Evolutionary conservation across 2,113 vertebrate genomes (phyloP).

Genomic region (Thermophis baileyi): DNA sequence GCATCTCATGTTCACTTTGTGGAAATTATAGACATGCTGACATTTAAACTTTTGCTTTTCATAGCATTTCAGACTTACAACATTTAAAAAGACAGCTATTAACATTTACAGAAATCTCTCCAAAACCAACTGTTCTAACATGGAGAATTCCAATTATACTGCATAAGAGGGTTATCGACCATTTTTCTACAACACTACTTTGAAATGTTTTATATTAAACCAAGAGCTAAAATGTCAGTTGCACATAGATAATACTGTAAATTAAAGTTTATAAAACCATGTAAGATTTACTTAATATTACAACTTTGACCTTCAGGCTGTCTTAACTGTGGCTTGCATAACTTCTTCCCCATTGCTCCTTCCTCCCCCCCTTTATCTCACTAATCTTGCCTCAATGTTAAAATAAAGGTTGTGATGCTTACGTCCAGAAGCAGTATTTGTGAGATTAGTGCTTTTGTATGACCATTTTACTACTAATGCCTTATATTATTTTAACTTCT

Average conservation of each 20-base stretch:
- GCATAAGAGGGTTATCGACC: conserved; percentile 74
- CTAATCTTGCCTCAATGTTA: conserved; percentile 63
- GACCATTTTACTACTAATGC: not conserved
- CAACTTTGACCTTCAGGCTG: conserved; percentile 76
- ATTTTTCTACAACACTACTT: conserved; percentile 75
- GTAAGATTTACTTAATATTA: conserved; percentile 79
- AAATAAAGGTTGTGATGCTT: conserved; percentile 58
- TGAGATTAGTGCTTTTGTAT: conserved; percentile 4
- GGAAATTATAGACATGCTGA: conserved; percentile 75
- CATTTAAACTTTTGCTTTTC: conserved; percentile 82
- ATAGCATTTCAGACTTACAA: conserved; percentile 77
- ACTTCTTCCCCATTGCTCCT: conserved; percentile 43
- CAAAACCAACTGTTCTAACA: conserved; percentile 79
- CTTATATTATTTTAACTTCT: conserved; percentile 11
- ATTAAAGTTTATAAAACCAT: conserved; percentile 78
- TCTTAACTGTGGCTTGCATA: conserved; percentile 63
- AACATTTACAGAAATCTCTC: conserved; percentile 82
- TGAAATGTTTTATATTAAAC: conserved; percentile 78
- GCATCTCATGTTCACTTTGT: conserved; percentile 71
- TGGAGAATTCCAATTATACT: conserved; percentile 77
- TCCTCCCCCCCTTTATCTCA: conserved; percentile 39
- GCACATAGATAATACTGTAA: conserved; percentile 78
- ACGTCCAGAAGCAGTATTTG: conserved; percentile 45
- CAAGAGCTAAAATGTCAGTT: conserved; percentile 78
- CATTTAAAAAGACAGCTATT: conserved; percentile 79